Percentiles rank a stretch among this genome's conserved stretches.
Conservation (phyloP, 2,113 vertebrate genomes). For the Plecotus auritus region DNA sequence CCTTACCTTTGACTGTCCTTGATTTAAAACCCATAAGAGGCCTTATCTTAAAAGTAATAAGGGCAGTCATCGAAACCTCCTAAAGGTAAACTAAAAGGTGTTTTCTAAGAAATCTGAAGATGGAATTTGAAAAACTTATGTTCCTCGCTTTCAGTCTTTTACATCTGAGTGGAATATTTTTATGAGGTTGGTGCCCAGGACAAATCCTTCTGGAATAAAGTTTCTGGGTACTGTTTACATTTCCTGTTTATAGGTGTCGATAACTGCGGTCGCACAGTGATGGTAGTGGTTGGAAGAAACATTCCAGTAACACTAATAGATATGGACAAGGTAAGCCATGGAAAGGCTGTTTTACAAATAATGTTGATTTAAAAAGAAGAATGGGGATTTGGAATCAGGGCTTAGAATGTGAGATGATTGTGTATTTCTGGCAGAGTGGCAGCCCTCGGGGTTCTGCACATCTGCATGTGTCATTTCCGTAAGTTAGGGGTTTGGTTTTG, state of each 20-base stretch:
- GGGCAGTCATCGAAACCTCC: background rate
- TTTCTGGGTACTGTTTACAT: background rate
- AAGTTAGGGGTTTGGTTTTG: background rate
- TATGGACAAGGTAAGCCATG: slow-evolving; percentile 92
- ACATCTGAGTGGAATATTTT: background rate
- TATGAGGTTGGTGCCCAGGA: background rate
- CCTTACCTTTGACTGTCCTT: background rate
- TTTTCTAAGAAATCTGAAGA: background rate
- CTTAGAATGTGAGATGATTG: background rate
- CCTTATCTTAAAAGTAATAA: background rate
- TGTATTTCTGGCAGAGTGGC: background rate
- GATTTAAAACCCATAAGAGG: background rate
- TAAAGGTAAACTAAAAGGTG: background rate
- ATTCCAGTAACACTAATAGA: slow-evolving; percentile 96
- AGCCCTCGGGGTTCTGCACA: background rate
- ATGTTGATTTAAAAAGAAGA: background rate
- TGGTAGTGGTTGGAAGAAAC: slow-evolving; percentile 96
- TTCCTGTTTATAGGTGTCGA: slow-evolving; percentile 88
- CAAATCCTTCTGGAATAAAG: background rate
- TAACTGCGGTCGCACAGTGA: slow-evolving; percentile 91
- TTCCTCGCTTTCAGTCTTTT: background rate
- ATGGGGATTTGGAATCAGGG: background rate
- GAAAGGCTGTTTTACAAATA: background rate
- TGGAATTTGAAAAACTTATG: background rate
- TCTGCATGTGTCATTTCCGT: background rate